Evolutionary conservation across 2,797 vertebrate genomes (phyloP), one percentile per base, ranked within the genome.

Genomic region (Kryptolebias ocellatus): DNA sequence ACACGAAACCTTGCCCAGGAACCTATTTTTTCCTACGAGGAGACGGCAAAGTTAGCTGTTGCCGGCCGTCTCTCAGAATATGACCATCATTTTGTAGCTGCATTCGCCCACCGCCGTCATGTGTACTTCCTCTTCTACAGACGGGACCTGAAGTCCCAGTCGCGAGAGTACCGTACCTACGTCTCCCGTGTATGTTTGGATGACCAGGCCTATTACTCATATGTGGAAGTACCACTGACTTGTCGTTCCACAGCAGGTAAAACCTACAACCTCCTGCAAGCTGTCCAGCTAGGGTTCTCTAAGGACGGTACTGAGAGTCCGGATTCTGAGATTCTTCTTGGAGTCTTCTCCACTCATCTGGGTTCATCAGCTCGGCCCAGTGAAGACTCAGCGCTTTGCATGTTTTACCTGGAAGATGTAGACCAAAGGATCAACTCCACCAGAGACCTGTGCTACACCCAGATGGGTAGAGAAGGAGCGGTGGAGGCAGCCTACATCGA

Each of bases 71-170:
- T 98, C 10, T 96, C 97, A 0, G 97, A 99, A 78, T 99, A 99
- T 5, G 96, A 97, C 93, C 97, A 99, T 79, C 96, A 98, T 79
- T 99, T 99, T 17, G 94, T 99, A 42, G 92, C 95, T 0, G 95
- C 97, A 0, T 99, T 99, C 2, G 92, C 93, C 5, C 95, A 91
- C 0, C 94, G 90, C 9, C 90, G 94, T 0, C 96, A 95, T 0
- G 95, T 98, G 44, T 99, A 99, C 91, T 99, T 99, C 89, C 90
- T 99, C 0, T 99, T 99, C 87, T 96, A 98, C 81, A 93, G 98
- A 0, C 93, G 97, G 17, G 97, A 99, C 86, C 92, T 99, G 2
- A 97, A 96, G 87, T 96, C 95, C 0, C 94, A 93, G 0, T 96
- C 95, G 0, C 91, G 96, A 0, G 96, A 97, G 72, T 99, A 97